Base-by-base conservation (phyloP, 2,797 vertebrate species). In the Phylloscopus collybita region DNA sequence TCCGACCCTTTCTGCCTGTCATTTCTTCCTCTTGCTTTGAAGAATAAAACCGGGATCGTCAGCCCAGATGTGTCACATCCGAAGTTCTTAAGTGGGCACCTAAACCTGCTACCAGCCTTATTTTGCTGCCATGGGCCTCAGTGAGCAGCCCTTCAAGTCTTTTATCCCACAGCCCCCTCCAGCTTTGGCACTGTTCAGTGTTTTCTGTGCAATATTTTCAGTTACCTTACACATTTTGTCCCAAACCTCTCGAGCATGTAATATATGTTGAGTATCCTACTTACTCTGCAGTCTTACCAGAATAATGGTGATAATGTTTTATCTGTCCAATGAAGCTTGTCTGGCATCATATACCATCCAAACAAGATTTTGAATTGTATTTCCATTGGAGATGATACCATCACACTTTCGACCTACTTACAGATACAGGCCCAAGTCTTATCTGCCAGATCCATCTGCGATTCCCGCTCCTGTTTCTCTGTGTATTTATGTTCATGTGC, bases 401-500 rank as follows among this genome's bases (percentile, higher is more conserved):
- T 93, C 84, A 38, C 57, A 90, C 76, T 95, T 94, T 95, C 82
- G 80, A 96, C 94, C 92, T 94, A 85, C 89, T 97, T 92, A 87
- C 22, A 83, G 95, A 90, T 92, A 95, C 54, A 95, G 81, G 72
- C 54, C 90, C 84, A 80, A 89, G 86, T 47, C 90, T 95, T 97
- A 93, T 96, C 97, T 90, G 70, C 72, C 93, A 96, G 96, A 97
- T 94, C 85, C 79, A 92, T 97, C 97, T 96, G 75, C 0, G 75
- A 95, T 96, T 96, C 93, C 93, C 38, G 20, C 85, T 97, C 95
- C 93, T 62, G 36, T 87, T 97, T 95, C 92, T 94, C 94, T 95
- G 66, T 86, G 38, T 94, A 96, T 96, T 96, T 95, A 96, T 91
- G 94, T 90, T 97, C 57, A 20, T 88, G 89, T 91, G 84, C 88